Conservation (phyloP, 1,140 invertebrate species). For the Papilio glaucus region DNA sequence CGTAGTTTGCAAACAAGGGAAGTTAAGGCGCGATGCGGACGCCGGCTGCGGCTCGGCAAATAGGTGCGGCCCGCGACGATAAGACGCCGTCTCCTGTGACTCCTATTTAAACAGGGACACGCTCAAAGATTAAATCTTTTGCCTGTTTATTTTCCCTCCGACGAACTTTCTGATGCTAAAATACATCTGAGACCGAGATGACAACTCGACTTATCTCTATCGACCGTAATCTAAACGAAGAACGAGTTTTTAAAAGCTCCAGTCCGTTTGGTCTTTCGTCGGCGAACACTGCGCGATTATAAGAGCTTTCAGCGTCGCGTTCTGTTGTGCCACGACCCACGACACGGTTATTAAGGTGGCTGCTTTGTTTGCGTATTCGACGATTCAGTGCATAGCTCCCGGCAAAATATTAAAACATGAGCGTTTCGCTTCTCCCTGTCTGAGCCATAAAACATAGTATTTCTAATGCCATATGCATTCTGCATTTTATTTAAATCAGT, state of each 20-base stretch:
- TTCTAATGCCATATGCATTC: constrained; percentile 25
- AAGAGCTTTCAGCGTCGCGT: constrained; percentile 64
- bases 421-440: constrained; percentile 47
- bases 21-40: constrained; percentile 68
- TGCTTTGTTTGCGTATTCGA: constrained; percentile 75
- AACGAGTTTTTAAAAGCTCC: constrained; percentile 68
- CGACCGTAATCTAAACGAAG: constrained; percentile 64
- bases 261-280: constrained; percentile 50
- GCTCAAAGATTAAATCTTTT: constrained; percentile 76
- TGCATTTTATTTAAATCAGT: constrained; percentile 24
- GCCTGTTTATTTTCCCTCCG: constrained; percentile 73
- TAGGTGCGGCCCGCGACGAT: constrained; percentile 72
- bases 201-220: constrained; percentile 68
- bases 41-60: constrained; percentile 72
- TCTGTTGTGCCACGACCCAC: constrained; percentile 53
- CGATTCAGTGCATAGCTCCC: constrained; percentile 65
- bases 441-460: constrained; percentile 36
- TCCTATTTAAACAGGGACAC: constrained; percentile 79
- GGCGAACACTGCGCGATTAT: constrained; percentile 64
- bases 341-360: constrained; percentile 74
- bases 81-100: constrained; percentile 75
- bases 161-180: constrained; percentile 59
- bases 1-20: constrained; percentile 82
- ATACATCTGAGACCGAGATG: constrained; percentile 64
- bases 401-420: constrained; percentile 77